Percentiles rank a stretch among this genome's conserved stretches.
Conservation (phyloP, 2,888 invertebrate species). For the Timema cristinae region DNA sequence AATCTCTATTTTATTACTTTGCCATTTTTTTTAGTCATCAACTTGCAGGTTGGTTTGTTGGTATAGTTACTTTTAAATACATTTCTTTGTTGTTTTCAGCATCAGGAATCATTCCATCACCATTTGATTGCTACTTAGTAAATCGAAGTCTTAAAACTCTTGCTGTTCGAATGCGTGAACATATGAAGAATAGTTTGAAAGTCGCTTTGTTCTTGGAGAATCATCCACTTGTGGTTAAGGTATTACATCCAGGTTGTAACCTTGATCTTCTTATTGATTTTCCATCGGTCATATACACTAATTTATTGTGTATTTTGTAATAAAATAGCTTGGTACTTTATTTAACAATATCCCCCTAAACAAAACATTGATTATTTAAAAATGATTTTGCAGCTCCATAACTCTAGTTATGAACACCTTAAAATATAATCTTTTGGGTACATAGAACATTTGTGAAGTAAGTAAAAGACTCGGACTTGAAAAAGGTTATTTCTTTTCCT, state of each 20-base stretch:
- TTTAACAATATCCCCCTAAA: no score
- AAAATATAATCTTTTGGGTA: no score
- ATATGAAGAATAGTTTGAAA: constrained; percentile 70
- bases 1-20: background rate
- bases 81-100: constrained; percentile 51
- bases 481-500: no score
- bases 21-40: background rate
- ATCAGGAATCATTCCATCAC: constrained; percentile 90
- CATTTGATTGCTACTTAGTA: constrained; percentile 93
- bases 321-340: no score
- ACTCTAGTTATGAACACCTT: no score
- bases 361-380: no score
- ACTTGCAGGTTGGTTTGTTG: background rate
- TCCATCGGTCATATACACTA: no score
- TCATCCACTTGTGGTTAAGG: constrained; percentile 75
- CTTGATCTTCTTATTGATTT: no score
- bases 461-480: no score
- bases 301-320: no score
- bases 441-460: no score
- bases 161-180: constrained; percentile 84
- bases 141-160: constrained; percentile 92
- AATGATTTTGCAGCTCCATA: no score
- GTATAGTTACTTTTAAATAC: background rate
- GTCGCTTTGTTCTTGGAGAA: constrained; percentile 78
- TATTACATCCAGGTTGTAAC: constrained; percentile 71